Evolutionary conservation across 2,888 invertebrate species (phyloP).

Genomic region (Strigamia transsilvanica): DNA sequence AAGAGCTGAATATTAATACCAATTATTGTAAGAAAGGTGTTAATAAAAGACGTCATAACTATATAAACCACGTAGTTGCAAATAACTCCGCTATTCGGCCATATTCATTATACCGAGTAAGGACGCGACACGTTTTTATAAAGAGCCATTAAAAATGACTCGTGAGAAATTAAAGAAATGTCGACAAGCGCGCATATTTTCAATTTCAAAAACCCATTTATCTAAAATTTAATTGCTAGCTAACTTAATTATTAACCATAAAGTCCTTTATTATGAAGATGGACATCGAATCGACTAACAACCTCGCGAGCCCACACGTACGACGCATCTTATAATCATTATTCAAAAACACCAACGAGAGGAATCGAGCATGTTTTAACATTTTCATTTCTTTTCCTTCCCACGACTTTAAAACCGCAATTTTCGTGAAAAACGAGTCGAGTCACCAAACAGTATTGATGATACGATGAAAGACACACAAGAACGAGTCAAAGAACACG

Average conservation of each 20-base stretch:
- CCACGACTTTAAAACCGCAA: neutral
- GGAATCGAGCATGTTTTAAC: neutral
- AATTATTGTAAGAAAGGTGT: no score
- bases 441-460: neutral
- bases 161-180: neutral
- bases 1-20: no score
- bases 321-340: constrained; percentile 2
- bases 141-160: neutral
- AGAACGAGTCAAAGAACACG: no score
- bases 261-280: constrained; percentile 2
- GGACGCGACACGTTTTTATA: no score
- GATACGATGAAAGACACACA: neutral
- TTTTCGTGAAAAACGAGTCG: neutral
- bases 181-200: neutral
- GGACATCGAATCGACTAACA: constrained; percentile 2
- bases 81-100: no score
- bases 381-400: no score
- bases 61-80: no score
- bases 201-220: constrained; percentile 12
- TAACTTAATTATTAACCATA: neutral
- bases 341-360: neutral
- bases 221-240: constrained; percentile 1
- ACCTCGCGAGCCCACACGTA: neutral
- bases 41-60: no score
- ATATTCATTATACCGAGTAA: no score